Evolutionary conservation across 2,113 vertebrate species (phyloP), one percentile per base, ranked within the genome.

Genomic region (Maccullochella peelii): DNA sequence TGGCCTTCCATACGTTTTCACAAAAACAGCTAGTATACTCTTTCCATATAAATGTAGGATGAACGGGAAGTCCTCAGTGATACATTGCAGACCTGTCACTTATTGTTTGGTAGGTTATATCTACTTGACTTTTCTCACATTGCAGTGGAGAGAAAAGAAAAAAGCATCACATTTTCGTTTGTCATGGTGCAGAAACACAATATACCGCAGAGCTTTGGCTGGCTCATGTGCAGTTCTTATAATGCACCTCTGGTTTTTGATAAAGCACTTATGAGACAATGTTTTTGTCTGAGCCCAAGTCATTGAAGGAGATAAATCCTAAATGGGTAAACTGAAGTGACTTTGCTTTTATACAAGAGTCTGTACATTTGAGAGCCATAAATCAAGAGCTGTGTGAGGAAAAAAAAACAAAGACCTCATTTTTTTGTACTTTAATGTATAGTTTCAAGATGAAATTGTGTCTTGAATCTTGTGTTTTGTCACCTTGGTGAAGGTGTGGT

Each of bases 291-390:
- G 61, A 85, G 84, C 74, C 77, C 21, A 10, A 49, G 57, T 47
- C 69, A 61, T 79, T 75, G 57, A 42, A 85, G 71, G 61, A 88
- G 86, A 92, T 92, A 89, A 81, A 93, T 92, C 77, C 76, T 89
- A 76, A 87, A 91, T 87, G 84, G 87, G 88, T 89, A 93, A 93
- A 92, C 79, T 67, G 89, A 90, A 83, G 81, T 84, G 85, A 85
- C 80, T 91, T 84, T 83, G 77, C 80, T 59, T 90, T 92, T 89
- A 90, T 82, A 73, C 58, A 78, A 75, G 59, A 83, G 65, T 63
- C 62, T 73, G 52, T 63, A 71, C 68, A 52, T 91, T 82, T 82
- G 6, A 67, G 36, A 73, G 36, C 78, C 54, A 80, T 90, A 84
- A 88, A 92, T 90, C n/a, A 87, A 69, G 36, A 83, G 47, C 44